A percentile compares a stretch with the other conserved stretches of the same genome.
phyloP scores from a whole-genome alignment of 1,140 invertebrate genomes.

The Heliothis virescens region DNA sequence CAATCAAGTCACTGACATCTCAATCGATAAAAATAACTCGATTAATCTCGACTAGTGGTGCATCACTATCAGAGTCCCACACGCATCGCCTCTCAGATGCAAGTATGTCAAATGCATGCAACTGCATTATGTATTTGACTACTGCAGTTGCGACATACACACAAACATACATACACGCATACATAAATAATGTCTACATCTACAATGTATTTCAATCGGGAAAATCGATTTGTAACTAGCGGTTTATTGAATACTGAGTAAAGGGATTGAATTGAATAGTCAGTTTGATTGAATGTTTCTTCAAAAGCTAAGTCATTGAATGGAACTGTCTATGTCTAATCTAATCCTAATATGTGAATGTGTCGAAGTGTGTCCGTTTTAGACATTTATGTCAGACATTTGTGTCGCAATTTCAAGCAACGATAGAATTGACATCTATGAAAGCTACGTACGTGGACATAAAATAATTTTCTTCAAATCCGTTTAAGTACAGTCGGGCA shows the following conservation, averaged over 20 bases:
- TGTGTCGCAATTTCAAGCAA: no score
- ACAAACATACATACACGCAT: background rate
- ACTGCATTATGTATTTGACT: slow-evolving; percentile 28
- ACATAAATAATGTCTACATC: background rate
- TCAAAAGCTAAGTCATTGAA: no score
- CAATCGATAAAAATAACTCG: background rate
- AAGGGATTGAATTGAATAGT: no score
- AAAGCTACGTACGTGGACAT: no score
- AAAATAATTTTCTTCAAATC: no score
- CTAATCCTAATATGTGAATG: no score
- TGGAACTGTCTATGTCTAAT: no score
- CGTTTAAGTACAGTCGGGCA: no score
- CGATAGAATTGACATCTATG: no score
- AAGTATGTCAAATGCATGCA: slow-evolving; percentile 42
- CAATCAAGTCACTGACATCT: background rate
- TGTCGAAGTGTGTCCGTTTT: no score
- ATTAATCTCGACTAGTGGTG: background rate
- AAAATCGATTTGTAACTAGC: background rate
- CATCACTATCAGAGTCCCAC: slow-evolving; percentile 37
- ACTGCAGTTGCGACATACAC: slow-evolving; percentile 22
- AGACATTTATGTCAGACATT: no score
- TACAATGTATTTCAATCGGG: slow-evolving; percentile 14
- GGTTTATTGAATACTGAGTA: slow-evolving; percentile 7
- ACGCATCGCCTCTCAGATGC: slow-evolving; percentile 5
- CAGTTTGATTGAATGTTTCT: no score